Evolutionary conservation across 2,113 vertebrate genomes (phyloP).

Genomic region (Oryzias celebensis): DNA sequence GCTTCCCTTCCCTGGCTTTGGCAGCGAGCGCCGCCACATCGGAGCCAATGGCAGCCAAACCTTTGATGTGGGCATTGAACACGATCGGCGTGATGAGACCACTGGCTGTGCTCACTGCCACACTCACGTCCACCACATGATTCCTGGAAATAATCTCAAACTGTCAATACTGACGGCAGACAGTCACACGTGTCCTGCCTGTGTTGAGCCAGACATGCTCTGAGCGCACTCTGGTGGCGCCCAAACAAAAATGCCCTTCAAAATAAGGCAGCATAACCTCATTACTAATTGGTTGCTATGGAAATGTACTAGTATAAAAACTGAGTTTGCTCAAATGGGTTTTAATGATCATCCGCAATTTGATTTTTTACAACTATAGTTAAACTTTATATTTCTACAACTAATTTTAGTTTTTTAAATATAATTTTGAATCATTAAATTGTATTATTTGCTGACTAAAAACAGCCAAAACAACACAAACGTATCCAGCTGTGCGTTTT

Average conservation of each 20-base stretch:
- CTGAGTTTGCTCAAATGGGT: not conserved
- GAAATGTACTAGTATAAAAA: not conserved
- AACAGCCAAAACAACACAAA: not conserved
- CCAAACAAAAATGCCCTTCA: not conserved
- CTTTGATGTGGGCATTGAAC: slow-evolving; percentile 94
- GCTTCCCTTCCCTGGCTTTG: slow-evolving; percentile 92
- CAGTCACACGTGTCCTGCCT: not conserved
- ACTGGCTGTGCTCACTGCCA: slow-evolving; percentile 91
- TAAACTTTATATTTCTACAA: no score
- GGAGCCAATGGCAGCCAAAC: slow-evolving; percentile 85
- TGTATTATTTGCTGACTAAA: no score
- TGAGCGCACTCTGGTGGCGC: slow-evolving; percentile 21
- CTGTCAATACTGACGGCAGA: not conserved
- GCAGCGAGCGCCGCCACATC: slow-evolving; percentile 86
- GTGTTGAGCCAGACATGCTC: not conserved
- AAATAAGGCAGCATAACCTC: no score
- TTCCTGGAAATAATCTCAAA: slow-evolving; percentile 78
- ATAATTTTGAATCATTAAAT: no score
- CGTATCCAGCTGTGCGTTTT: not conserved
- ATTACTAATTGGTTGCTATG: no score
- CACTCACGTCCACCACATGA: slow-evolving; percentile 91
- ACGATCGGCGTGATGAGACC: slow-evolving; percentile 98
- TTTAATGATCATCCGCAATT: no score
- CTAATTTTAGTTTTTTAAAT: no score
- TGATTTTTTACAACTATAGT: no score